Conservation (phyloP, 2,797 vertebrate genomes). For the Enteromius treurensis region DNA sequence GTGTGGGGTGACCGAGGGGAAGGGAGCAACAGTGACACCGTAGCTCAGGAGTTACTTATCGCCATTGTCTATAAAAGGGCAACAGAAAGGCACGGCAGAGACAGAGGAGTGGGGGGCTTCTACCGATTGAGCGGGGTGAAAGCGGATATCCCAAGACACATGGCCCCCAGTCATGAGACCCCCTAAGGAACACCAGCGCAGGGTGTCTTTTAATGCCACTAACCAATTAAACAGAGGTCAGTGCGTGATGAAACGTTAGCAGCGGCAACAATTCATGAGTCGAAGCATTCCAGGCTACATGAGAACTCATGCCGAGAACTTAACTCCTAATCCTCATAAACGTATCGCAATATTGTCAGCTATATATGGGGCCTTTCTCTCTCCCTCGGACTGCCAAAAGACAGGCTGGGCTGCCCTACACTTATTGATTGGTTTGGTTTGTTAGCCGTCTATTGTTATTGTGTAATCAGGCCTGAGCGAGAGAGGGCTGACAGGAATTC, state of each 20-base stretch:
- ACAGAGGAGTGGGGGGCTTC: slow-evolving; percentile 66
- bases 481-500: slow-evolving; percentile 64
- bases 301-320: slow-evolving; percentile 87
- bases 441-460: slow-evolving; percentile 73
- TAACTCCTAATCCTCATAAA: slow-evolving; percentile 88
- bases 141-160: slow-evolving; percentile 87
- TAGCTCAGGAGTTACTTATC: slow-evolving; percentile 73
- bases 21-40: slow-evolving; percentile 40
- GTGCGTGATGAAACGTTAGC: slow-evolving; percentile 97
- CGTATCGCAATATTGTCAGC: slow-evolving; percentile 93
- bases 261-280: slow-evolving; percentile 97
- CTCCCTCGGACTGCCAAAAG: slow-evolving; percentile 56
- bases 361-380: slow-evolving; percentile 87
- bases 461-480: slow-evolving; percentile 70
- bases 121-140: slow-evolving; percentile 81
- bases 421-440: slow-evolving; percentile 74
- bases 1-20: slow-evolving; percentile 40
- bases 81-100: slow-evolving; percentile 73
- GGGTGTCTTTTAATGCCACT: slow-evolving; percentile 76
- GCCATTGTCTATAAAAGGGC: slow-evolving; percentile 85
- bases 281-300: slow-evolving; percentile 96
- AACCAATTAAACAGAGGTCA: slow-evolving; percentile 90
- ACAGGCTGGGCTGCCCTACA: slow-evolving; percentile 68
- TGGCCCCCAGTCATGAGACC: slow-evolving; percentile 85
- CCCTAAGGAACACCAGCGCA: slow-evolving; percentile 72